Evolutionary conservation across 2,888 invertebrate species (phyloP).

Genomic region (Xestia c-nigrum): DNA sequence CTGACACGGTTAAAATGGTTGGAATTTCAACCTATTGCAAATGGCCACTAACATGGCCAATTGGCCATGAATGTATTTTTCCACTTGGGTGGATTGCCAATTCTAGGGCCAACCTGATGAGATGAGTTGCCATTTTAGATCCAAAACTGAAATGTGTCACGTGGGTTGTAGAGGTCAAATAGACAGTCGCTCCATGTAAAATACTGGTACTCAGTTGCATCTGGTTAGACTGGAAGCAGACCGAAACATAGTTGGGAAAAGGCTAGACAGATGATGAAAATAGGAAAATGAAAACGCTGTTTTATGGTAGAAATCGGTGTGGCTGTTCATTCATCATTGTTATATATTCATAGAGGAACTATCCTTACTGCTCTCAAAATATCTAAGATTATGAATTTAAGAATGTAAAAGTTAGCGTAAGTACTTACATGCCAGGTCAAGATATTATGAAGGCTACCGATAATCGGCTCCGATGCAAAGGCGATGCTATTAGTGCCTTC

Average conservation of each 20-base stretch:
- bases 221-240: no score
- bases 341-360: no score
- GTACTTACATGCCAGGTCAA: constrained; percentile 94
- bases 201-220: no score
- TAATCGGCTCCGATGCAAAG: constrained; percentile 98
- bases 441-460: constrained; percentile 97
- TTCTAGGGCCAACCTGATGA: not conserved
- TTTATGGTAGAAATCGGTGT: not conserved
- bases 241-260: no score
- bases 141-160: not conserved
- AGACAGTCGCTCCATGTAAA: no score
- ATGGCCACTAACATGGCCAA: not conserved
- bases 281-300: not conserved
- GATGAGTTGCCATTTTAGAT: not conserved
- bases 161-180: no score
- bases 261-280: not conserved
- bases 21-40: not conserved
- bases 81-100: not conserved
- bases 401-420: not conserved
- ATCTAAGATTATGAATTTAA: not conserved
- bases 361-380: not conserved
- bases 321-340: not conserved
- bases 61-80: not conserved
- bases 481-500: constrained; percentile 97
- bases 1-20: not conserved